phyloP scores from a whole-genome alignment of 2,113 vertebrate species.

The Callipepla californica region DNA sequence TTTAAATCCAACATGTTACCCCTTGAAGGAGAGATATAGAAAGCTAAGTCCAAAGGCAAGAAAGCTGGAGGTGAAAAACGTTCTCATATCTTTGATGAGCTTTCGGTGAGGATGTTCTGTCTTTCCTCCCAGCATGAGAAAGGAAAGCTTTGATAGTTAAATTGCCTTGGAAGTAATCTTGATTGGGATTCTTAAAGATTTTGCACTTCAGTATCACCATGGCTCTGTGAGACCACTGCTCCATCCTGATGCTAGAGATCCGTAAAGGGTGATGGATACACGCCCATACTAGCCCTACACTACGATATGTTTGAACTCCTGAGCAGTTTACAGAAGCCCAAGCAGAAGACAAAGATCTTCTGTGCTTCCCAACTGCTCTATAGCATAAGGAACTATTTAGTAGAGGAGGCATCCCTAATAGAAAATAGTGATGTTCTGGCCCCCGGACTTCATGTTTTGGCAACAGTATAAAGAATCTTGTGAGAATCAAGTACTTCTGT shows the following conservation, averaged over 20 bases:
- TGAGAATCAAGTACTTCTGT: background rate
- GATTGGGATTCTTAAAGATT: background rate
- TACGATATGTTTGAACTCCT: background rate
- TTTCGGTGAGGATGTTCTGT: background rate
- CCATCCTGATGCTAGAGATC: background rate
- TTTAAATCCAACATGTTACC: background rate
- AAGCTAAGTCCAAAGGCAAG: background rate
- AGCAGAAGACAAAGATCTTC: background rate
- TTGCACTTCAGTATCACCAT: background rate
- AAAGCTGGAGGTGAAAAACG: background rate
- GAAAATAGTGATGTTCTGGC: background rate
- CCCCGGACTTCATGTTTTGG: background rate
- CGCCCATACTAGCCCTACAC: background rate
- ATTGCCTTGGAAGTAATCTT: background rate
- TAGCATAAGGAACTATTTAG: background rate
- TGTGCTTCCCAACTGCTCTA: background rate
- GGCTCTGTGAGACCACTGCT: background rate
- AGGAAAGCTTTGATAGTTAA: background rate
- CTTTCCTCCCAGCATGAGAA: background rate
- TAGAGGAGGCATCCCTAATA: background rate
- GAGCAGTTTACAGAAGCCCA: background rate
- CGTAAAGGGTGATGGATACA: background rate
- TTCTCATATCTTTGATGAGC: background rate
- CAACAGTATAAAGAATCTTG: background rate
- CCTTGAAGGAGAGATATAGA: background rate